A percentile compares a stretch with the other conserved stretches of the same genome.
phyloP scores from a whole-genome alignment of 2,797 vertebrate genomes.

The Florisuga fusca region DNA sequence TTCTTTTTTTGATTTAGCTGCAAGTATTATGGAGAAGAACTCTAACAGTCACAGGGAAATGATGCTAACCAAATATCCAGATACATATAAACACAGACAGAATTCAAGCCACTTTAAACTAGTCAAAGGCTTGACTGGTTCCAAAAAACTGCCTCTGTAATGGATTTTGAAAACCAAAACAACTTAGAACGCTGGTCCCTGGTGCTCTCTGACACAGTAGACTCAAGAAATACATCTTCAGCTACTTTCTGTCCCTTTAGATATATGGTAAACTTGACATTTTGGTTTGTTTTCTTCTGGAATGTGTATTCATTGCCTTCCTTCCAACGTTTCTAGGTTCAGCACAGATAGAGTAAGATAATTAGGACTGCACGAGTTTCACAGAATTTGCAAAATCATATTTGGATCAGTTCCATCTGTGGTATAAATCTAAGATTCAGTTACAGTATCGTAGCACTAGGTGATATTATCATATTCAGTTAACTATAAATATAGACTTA shows the following conservation, averaged over 20 bases:
- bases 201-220: not conserved
- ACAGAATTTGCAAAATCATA: not conserved
- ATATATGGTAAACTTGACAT: not conserved
- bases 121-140: not conserved
- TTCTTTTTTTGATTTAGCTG: not conserved
- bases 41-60: not conserved
- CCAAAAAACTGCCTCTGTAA: not conserved
- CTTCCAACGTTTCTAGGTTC: constrained; percentile 25
- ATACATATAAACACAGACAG: not conserved
- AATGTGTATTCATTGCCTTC: not conserved
- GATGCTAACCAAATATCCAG: not conserved
- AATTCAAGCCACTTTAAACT: not conserved
- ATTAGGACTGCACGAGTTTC: constrained; percentile 12
- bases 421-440: not conserved
- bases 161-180: constrained; percentile 22
- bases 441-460: not conserved
- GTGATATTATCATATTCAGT: not conserved
- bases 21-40: not conserved
- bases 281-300: not conserved
- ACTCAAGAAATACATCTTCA: constrained; percentile 5
- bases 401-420: constrained; percentile 27
- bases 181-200: not conserved
- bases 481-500: not conserved
- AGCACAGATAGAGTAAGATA: not conserved
- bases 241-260: constrained; percentile 3